A percentile compares a stretch with the other conserved stretches of the same genome.
Evolutionary conservation across 1,140 invertebrate species (phyloP).

Genomic region (Neelides sp.): DNA sequence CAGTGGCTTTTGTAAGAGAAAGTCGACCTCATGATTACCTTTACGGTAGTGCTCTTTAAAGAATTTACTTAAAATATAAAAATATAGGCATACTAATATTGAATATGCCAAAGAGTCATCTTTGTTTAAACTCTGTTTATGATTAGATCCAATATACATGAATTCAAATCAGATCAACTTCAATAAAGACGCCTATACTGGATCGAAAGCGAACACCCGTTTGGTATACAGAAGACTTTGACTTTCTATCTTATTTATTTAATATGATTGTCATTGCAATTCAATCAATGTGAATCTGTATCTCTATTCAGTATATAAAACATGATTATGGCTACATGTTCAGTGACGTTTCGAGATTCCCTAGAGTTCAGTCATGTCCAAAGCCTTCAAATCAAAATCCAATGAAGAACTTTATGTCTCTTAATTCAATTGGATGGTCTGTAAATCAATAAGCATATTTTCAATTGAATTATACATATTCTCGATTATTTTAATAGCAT

Average conservation of each 20-base stretch:
- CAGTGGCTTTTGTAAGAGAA: constrained; percentile 7
- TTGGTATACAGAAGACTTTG: constrained; percentile 6
- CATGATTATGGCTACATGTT: no score
- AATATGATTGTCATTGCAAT: constrained; percentile 34
- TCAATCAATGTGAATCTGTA: constrained; percentile 32
- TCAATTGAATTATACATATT: not conserved
- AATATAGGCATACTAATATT: not conserved
- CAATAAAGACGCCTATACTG: constrained; percentile 14
- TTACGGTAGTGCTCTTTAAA: constrained; percentile 11
- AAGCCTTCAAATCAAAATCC: not conserved
- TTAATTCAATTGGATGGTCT: constrained; percentile 17
- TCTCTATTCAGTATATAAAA: constrained; percentile 42
- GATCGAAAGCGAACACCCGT: constrained; percentile 7
- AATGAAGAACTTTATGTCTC: constrained; percentile 17
- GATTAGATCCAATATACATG: constrained; percentile 20
- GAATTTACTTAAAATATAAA: not conserved
- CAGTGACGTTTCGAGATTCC: constrained; percentile 38
- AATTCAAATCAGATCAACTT: constrained; percentile 15
- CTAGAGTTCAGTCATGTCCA: constrained; percentile 30
- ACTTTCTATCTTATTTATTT: no score
- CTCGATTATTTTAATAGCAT: constrained; percentile 6
- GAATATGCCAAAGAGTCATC: not conserved
- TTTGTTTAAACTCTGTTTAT: not conserved
- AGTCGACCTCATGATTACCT: constrained; percentile 16
- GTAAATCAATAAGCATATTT: not conserved